Conservation (phyloP, 2,797 vertebrate species). For the Eulemur albifrons region DNA sequence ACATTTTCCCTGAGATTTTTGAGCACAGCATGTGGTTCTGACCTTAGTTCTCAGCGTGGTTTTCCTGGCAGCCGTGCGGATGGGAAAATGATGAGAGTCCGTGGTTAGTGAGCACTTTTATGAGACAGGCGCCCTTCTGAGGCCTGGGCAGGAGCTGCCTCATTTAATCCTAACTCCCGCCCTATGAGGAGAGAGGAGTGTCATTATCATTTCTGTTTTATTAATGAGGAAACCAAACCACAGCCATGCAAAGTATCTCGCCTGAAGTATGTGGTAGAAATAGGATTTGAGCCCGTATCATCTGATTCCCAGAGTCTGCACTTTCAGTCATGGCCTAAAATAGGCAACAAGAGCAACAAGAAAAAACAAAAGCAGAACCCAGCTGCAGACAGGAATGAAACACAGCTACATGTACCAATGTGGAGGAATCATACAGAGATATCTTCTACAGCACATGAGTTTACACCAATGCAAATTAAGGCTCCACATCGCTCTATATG, state of each 20-base stretch:
- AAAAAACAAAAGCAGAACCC: neutral
- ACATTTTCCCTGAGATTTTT: neutral
- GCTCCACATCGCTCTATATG: accelerated
- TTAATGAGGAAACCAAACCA: neutral
- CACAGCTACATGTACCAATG: neutral
- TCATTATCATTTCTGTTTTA: neutral
- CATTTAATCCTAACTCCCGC: neutral
- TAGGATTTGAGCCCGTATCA: neutral
- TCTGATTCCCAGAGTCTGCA: neutral
- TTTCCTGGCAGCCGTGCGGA: neutral
- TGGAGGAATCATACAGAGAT: neutral
- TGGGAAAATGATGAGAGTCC: neutral
- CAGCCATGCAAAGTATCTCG: neutral
- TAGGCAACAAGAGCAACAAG: neutral
- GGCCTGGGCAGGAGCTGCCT: neutral
- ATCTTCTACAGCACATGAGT: too few species aligned
- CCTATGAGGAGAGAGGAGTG: neutral
- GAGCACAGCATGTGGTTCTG: neutral
- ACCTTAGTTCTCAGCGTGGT: neutral
- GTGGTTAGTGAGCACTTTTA: neutral
- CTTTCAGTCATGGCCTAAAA: neutral
- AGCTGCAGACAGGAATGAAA: neutral
- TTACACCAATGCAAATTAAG: neutral
- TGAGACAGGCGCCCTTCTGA: accelerated
- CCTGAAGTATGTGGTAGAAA: neutral